Evolutionary conservation across 2,797 vertebrate species (phyloP).

Genomic region (Gymnodraco acuticeps): DNA sequence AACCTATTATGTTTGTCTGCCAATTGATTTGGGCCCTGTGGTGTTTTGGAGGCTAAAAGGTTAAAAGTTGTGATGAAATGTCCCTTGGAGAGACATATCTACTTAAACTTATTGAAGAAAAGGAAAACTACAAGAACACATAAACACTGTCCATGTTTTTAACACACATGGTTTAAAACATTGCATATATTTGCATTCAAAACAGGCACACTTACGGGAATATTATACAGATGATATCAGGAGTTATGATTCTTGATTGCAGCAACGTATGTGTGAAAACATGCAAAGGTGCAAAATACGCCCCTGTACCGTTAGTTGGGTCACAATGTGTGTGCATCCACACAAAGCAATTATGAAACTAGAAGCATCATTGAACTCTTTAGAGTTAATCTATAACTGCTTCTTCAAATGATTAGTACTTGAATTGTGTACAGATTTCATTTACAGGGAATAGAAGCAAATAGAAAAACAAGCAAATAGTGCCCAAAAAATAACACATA

Average conservation of each 20-base stretch:
- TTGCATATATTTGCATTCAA: slow-evolving; percentile 27
- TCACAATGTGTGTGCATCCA: neutral
- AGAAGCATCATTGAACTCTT: slow-evolving; percentile 25
- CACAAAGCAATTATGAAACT: slow-evolving; percentile 22
- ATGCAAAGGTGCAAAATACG: slow-evolving; percentile 49
- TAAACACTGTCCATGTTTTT: neutral
- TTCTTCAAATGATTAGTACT: slow-evolving; percentile 9
- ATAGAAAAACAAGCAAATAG: neutral
- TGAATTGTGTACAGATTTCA: neutral
- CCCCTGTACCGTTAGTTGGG: slow-evolving; percentile 20
- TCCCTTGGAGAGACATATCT: neutral
- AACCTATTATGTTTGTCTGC: slow-evolving; percentile 21
- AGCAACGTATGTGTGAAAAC: slow-evolving; percentile 51
- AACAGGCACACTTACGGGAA: slow-evolving; percentile 30
- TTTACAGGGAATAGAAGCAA: neutral
- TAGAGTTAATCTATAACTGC: neutral
- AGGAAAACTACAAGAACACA: neutral
- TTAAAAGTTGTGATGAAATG: slow-evolving; percentile 3
- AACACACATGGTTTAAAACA: neutral
- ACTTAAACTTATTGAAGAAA: neutral
- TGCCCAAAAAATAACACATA: neutral
- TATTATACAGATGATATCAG: slow-evolving; percentile 21
- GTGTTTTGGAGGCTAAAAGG: slow-evolving; percentile 16
- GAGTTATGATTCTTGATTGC: slow-evolving; percentile 27
- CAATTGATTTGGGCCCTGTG: slow-evolving; percentile 21